Evolutionary conservation across 1,140 invertebrate species (phyloP).

Genomic region (Papilio helenus): DNA sequence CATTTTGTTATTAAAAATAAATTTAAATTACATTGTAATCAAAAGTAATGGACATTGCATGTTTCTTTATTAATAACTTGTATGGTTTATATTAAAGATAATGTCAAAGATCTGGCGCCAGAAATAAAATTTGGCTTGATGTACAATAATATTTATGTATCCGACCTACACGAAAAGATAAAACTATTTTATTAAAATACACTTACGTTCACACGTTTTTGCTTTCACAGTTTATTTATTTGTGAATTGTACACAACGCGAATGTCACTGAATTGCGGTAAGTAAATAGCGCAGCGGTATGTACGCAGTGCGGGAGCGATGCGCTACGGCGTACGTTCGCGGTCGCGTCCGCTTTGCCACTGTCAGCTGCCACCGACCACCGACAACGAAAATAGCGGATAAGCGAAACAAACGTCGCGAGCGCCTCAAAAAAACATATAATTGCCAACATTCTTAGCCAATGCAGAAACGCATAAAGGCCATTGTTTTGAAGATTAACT

Average conservation of each 20-base stretch:
- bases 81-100: conserved; percentile 33
- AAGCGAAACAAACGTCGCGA: conserved; percentile 53
- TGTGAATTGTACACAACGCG: neutral
- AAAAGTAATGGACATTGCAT: neutral
- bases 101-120: conserved; percentile 55
- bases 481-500: conserved; percentile 37
- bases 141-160: conserved; percentile 3
- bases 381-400: conserved; percentile 67
- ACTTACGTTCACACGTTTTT: conserved; percentile 21
- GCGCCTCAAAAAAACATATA: conserved; percentile 40
- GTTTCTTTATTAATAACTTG: neutral
- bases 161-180: neutral
- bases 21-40: neutral
- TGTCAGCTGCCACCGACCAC: conserved; percentile 53
- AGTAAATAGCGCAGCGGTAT: conserved; percentile 12
- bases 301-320: conserved; percentile 9
- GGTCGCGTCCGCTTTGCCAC: conserved; percentile 56
- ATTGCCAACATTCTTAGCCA: conserved; percentile 32
- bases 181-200: conserved; percentile 7
- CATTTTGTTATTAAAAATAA: neutral
- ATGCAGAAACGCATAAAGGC: conserved; percentile 44
- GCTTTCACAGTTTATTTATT: conserved; percentile 3
- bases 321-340: conserved; percentile 52
- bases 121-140: conserved; percentile 56
- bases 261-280: conserved; percentile 9